Percentiles rank a stretch among this genome's conserved stretches.
Evolutionary conservation across 2,113 vertebrate genomes (phyloP).

Genomic region (Notiomystis cincta): DNA sequence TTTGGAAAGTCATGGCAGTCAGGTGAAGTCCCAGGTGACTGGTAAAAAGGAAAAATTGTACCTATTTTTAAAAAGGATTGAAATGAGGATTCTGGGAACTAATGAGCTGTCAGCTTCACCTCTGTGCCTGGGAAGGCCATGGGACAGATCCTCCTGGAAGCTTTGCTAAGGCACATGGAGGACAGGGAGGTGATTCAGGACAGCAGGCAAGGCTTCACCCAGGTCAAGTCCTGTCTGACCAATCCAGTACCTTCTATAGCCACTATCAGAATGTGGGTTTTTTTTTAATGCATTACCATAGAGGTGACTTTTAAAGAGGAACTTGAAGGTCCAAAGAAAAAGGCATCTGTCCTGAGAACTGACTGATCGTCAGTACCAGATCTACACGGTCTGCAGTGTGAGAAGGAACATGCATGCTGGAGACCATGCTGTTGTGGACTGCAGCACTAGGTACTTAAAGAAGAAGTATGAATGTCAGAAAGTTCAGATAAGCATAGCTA

Average conservation of each 20-base stretch:
- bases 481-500: not conserved
- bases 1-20: not conserved
- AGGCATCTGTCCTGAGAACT: not conserved
- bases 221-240: not conserved
- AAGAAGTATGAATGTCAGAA: not conserved
- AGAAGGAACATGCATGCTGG: not conserved
- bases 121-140: not conserved
- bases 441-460: not conserved
- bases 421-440: not conserved
- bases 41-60: not conserved
- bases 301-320: not conserved
- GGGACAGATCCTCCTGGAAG: not conserved
- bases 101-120: not conserved
- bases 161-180: not conserved
- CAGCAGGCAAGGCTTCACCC: not conserved
- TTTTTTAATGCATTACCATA: not conserved
- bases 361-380: not conserved
- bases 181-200: not conserved
- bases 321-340: not conserved
- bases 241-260: not conserved
- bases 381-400: not conserved
- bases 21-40: not conserved
- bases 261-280: accelerated
- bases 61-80: not conserved
- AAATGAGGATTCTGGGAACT: not conserved